Conservation (phyloP, 2,113 vertebrate species). For the Equus quagga region DNA sequence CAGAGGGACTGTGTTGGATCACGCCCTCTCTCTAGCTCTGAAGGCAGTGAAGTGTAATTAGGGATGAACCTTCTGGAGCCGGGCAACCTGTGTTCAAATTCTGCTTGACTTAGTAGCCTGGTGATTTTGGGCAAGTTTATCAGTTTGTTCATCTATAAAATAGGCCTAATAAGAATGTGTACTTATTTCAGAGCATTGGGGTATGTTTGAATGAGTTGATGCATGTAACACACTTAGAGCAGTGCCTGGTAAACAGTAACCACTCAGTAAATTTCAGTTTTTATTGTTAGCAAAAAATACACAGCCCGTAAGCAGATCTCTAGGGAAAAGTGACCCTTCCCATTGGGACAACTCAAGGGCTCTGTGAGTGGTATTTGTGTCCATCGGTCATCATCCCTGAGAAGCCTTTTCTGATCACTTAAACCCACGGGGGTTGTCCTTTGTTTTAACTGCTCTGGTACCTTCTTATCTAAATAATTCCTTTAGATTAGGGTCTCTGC, state of each 20-base stretch:
- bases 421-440: neutral
- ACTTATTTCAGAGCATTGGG: neutral
- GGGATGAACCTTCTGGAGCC: neutral
- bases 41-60: neutral
- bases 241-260: conserved; percentile 26
- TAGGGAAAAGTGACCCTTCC: neutral
- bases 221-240: neutral
- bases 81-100: neutral
- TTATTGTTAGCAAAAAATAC: neutral
- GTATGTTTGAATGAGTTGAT: conserved; percentile 15
- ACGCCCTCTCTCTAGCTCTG: neutral
- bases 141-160: neutral
- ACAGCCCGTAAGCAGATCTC: neutral
- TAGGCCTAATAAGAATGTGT: neutral
- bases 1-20: neutral
- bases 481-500: neutral
- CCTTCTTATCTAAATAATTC: conserved; percentile 19
- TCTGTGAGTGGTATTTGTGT: neutral
- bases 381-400: neutral
- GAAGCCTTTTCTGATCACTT: neutral
- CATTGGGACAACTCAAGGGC: neutral
- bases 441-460: neutral
- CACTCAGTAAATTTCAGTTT: neutral
- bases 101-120: neutral
- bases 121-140: neutral